Base-by-base conservation (phyloP, 2,888 invertebrate species). In the Dione vanillae region DNA sequence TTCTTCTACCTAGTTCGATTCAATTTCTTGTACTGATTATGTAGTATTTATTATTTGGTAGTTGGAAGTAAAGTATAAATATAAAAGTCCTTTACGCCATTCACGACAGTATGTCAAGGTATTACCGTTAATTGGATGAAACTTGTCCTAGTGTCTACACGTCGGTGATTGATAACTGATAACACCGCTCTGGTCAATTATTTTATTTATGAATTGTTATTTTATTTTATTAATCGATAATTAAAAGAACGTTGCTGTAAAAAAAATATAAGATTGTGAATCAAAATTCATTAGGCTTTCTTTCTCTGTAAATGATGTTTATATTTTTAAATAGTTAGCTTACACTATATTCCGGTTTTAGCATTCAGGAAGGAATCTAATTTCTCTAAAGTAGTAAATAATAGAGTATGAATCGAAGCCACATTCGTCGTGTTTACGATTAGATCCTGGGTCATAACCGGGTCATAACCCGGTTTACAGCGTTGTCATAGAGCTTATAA, bases 101-200 rank as follows among this genome's bases (percentile, higher is more conserved):
- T 70, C 56, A 27, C 45, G 12, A 27, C 49, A 65, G 52, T 67
- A 10, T 67, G 67, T 67, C 72, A 72, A 72, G 72, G 72, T 47
- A 62, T 56, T 51, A 16, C 52, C 56, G 67, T 70, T 72, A 72
- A 72, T 72, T 72, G 72, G 72, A 72, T 70, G 72, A 65, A 64
- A 65, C 67, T 65, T 72, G 70, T 70, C 65, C 62, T 54, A 65
- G 45, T 65, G 65, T 67, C 65, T 19, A 65, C n/a, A 69, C 66
- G 62, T 69, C 64, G 69, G 70, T 72, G 72, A 72, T 72, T 72
- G 72, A 72, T 70, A 72, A 67, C 67, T 54, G 72, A 72, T 72
- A 72, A 70, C 41, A 62, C 45, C 56, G 65, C 14, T 40, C 19
- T 54, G 20, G 40, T 56, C 62, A 58, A 58, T 71, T 67, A 64